Conservation (phyloP, 2,797 vertebrate species). For the Neomorphus geoffroyi region DNA sequence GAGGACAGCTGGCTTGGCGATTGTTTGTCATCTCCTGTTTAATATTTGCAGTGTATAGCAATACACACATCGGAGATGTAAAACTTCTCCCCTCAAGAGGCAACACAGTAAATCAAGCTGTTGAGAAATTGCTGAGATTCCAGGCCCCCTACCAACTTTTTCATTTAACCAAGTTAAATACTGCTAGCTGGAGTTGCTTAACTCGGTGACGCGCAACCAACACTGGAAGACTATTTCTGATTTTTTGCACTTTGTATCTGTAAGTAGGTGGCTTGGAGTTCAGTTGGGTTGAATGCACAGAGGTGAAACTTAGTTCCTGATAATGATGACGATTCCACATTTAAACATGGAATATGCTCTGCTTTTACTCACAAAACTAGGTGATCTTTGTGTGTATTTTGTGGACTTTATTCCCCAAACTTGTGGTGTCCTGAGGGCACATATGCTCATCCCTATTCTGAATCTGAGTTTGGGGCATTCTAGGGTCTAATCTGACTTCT, state of each 20-base stretch:
- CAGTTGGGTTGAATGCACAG: background rate
- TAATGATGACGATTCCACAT: background rate
- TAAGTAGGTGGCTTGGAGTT: background rate
- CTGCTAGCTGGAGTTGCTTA: background rate
- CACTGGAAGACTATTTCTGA: background rate
- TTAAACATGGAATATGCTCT: background rate
- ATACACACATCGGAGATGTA: background rate
- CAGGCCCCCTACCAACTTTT: background rate
- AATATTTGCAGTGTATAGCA: background rate
- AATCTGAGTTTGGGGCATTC: background rate
- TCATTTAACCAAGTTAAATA: background rate
- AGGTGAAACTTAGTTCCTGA: slow-evolving; percentile 17
- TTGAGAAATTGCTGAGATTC: background rate
- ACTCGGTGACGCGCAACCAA: background rate
- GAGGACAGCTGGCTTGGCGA: slow-evolving; percentile 39
- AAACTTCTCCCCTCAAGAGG: background rate
- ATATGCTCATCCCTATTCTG: background rate
- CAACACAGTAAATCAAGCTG: background rate
- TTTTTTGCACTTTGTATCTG: rapidly evolving
- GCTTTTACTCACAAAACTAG: background rate
- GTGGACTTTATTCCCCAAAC: background rate
- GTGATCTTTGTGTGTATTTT: background rate
- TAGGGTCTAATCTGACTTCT: background rate
- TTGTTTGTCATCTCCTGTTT: slow-evolving; percentile 32
- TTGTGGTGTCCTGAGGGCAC: background rate